These are phyloP conservation scores for Drosophila lacicola DNA, from an alignment of 2,888 invertebrate species.

Conservation along the genomic window DNA sequence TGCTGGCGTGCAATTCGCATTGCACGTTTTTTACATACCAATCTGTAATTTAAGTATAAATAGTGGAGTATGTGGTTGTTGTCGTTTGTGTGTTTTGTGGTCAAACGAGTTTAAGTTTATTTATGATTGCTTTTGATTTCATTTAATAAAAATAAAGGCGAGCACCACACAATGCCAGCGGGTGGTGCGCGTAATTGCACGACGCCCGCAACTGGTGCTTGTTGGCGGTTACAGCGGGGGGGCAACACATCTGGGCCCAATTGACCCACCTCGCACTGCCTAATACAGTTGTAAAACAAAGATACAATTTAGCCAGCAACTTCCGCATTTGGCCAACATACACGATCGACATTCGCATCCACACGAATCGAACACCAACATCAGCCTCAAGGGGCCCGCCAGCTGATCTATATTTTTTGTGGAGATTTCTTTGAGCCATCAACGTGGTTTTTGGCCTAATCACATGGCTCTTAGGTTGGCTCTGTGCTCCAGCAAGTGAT, in stretches of 20 bases:
- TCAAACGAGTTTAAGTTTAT: constrained; percentile 78
- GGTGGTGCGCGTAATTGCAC: constrained; percentile 74
- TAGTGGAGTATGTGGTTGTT: constrained; percentile 32
- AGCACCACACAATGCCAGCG: constrained; percentile 68
- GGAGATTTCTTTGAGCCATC: neutral
- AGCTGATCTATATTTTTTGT: constrained; percentile 26
- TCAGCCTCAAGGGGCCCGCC: constrained; percentile 32
- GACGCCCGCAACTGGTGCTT: constrained; percentile 54
- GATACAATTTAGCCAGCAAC: constrained; percentile 49
- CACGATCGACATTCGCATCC: constrained; percentile 35
- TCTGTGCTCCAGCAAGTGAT: constrained; percentile 27
- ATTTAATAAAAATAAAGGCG: constrained; percentile 63
- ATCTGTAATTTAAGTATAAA: constrained; percentile 66
- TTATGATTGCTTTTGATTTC: constrained; percentile 80
- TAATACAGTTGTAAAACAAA: constrained; percentile 79
- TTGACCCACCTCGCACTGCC: constrained; percentile 49
- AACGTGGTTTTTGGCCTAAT: constrained; percentile 40
- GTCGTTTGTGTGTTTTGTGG: constrained; percentile 56
- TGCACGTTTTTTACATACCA: constrained; percentile 78
- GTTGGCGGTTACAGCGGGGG: constrained; percentile 22
- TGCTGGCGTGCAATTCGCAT: constrained; percentile 34
- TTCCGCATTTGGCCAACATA: constrained; percentile 60
- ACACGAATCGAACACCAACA: constrained; percentile 12
- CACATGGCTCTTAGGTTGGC: constrained; percentile 38
- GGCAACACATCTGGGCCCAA: neutral